These are phyloP conservation scores for Timandra comae DNA, from an alignment of 2,888 invertebrate genomes.

Conservation along the genomic window DNA sequence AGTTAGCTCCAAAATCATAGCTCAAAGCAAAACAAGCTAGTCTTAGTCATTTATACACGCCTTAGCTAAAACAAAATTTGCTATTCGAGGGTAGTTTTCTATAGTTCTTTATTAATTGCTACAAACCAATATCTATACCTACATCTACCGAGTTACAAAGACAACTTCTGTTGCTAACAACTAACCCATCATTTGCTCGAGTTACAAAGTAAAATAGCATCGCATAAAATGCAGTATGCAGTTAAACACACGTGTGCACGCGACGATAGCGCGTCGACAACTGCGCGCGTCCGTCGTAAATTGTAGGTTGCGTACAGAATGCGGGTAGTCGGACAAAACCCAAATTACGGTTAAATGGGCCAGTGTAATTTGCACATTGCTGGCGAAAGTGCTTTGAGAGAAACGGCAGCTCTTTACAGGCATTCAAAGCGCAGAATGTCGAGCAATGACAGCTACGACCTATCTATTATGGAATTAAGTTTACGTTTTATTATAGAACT, in stretches of 20 bases:
- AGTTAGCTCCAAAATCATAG: no score
- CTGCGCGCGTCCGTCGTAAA: slow-evolving; percentile 59
- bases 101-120: no score
- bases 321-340: slow-evolving; percentile 51
- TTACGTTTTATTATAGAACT: not conserved
- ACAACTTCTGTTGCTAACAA: not conserved
- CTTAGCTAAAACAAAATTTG: no score
- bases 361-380: slow-evolving; percentile 54
- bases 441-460: slow-evolving; percentile 10
- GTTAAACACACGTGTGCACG: slow-evolving; percentile 55
- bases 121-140: no score
- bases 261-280: slow-evolving; percentile 37
- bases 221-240: slow-evolving; percentile 57
- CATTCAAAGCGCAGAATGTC: slow-evolving; percentile 25
- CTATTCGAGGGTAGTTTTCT: no score
- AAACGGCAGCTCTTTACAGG: slow-evolving; percentile 35
- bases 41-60: no score
- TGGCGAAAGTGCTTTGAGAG: slow-evolving; percentile 36
- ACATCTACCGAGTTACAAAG: no score
- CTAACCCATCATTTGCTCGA: not conserved
- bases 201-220: slow-evolving; percentile 32
- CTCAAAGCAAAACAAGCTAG: no score
- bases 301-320: slow-evolving; percentile 46
- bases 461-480: not conserved
- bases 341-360: slow-evolving; percentile 54